Percentiles rank a stretch among this genome's conserved stretches.
These are phyloP conservation scores for Drosophila guanche DNA, from an alignment of 1,140 invertebrate species.

Conservation along the genomic window DNA sequence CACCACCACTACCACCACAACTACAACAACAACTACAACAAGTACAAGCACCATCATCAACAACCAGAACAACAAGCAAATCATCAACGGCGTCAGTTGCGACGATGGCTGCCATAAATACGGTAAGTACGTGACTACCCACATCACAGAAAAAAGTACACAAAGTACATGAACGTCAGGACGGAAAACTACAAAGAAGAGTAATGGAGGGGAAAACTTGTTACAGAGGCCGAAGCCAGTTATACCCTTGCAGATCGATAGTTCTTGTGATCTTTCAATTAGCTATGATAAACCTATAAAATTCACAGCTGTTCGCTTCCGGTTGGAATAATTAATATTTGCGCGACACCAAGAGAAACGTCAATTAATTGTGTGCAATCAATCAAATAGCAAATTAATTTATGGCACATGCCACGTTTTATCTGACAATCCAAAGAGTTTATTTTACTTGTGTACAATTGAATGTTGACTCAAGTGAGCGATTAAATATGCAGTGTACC, in stretches of 20 bases:
- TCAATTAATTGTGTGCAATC: conserved; percentile 58
- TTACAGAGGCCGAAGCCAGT: too few relatives aligned
- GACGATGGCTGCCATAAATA: conserved; percentile 83
- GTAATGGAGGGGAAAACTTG: neutral
- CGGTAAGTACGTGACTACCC: conserved; percentile 74
- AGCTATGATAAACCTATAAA: too few relatives aligned
- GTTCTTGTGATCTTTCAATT: too few relatives aligned
- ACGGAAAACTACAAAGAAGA: conserved; percentile 39
- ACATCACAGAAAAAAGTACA: conserved; percentile 14
- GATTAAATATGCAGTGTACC: too few relatives aligned
- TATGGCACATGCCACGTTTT: conserved; percentile 36
- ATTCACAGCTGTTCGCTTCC: too few relatives aligned
- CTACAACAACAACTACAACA: conserved; percentile 64
- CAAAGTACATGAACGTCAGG: conserved; percentile 37
- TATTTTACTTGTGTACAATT: conserved; percentile 15
- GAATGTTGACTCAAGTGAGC: conserved; percentile 1
- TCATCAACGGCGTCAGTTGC: conserved; percentile 75
- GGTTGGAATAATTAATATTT: too few relatives aligned
- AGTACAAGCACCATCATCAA: conserved; percentile 56
- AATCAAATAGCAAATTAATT: conserved; percentile 54
- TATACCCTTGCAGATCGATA: too few relatives aligned
- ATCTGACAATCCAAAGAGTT: conserved; percentile 33
- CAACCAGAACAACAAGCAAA: conserved; percentile 55
- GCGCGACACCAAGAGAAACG: conserved; percentile 11
- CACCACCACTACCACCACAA: conserved; percentile 73